Base-by-base conservation (phyloP, 2,888 invertebrate genomes). In the Cecidostiba fungosa region DNA sequence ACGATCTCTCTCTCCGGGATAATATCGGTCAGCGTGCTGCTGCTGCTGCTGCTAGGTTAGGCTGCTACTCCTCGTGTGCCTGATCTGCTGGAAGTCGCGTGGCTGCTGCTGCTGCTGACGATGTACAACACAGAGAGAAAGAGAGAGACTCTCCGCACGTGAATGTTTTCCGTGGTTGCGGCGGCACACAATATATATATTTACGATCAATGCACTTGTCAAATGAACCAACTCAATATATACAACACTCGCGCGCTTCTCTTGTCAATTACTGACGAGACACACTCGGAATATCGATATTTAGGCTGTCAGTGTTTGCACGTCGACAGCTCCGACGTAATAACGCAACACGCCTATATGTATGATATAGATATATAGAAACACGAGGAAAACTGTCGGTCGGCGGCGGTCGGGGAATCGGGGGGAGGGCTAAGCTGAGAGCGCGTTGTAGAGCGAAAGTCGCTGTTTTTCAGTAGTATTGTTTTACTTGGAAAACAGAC, bases 1-100 rank as follows among this genome's bases (percentile, higher is more conserved):
- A 86, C 89, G 89, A 89, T 89, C 87, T 89, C 62, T 85, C 88
- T 88, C 88, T 84, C 29, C 66, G 26, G 26, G 66, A 87, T 82
- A 88, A 88, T 89, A 88, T 90, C 88, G 90, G 88, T 90, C 89
- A 90, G 87, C 88, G 88, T 89, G 88, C 59, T 54, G 54, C 66
- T 50, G 0, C n/a, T n/a, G n/a, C n/a, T n/a, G n/a, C n/a, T n/a
- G n/a, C n/a, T 8, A 88, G 88, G 88, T 88, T 88, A 89, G 86
- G n/a, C 26, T 72, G 19, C 66, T 66, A 29, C 12, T 26, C 3
- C 66, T 26, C 66, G 62, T 62, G 66, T 29, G 26, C 66, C 29
- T 66, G 66, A 29, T 29, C 62, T 43, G 62, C 62, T 32, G 32
- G 4, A 6, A 54, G 54, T n/a, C n/a, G 54, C 23, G n/a, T n/a